phyloP scores from a whole-genome alignment of 2,888 invertebrate genomes.

The Mamestra brassicae region DNA sequence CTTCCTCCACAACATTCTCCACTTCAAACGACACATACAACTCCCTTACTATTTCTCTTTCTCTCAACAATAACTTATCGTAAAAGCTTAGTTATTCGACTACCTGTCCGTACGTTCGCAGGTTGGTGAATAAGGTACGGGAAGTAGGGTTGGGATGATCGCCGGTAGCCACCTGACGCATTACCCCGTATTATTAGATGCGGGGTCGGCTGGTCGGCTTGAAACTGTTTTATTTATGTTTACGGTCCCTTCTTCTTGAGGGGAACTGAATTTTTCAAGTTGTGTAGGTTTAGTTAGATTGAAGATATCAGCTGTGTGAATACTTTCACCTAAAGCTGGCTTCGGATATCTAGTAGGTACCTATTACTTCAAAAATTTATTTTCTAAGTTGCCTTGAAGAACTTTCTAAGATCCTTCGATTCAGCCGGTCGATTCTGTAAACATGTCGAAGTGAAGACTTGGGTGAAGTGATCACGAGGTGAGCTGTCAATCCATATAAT shows the following conservation, averaged over 20 bases:
- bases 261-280: constrained; percentile 26
- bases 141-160: constrained; percentile 53
- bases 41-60: neutral
- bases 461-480: too few relatives aligned
- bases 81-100: constrained; percentile 26
- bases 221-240: constrained; percentile 40
- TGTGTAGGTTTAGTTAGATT: neutral
- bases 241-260: neutral
- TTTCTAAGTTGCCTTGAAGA: neutral
- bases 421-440: too few relatives aligned
- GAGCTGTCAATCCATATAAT: too few relatives aligned
- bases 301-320: neutral
- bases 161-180: constrained; percentile 57
- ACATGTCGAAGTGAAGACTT: too few relatives aligned
- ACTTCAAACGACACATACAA: neutral
- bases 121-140: constrained; percentile 30
- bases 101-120: constrained; percentile 46
- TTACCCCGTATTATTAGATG: constrained; percentile 50
- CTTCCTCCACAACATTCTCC: neutral
- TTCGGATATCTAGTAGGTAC: neutral
- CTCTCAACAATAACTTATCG: constrained; percentile 13
- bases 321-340: neutral
- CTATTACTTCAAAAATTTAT: too few relatives aligned
- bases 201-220: constrained; percentile 21
- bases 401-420: neutral